Conservation (phyloP, 2,888 invertebrate species). For the Plagodis dolabraria region DNA sequence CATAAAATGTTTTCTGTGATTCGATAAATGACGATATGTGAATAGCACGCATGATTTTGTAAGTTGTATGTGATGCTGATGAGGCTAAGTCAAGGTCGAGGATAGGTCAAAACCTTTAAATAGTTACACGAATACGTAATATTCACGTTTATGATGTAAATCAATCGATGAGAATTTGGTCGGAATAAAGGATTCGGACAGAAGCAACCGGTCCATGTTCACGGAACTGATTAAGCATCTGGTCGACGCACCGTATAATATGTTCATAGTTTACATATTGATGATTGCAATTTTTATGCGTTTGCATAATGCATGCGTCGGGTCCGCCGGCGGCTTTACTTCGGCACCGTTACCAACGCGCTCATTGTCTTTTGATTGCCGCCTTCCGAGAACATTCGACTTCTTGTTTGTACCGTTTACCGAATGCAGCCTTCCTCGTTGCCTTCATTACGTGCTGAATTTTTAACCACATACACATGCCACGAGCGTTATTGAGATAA, state of each 20-base stretch:
- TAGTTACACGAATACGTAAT: slow-evolving; percentile 29
- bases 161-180: slow-evolving; percentile 11
- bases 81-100: slow-evolving; percentile 32
- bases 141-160: slow-evolving; percentile 10
- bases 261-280: slow-evolving; percentile 54
- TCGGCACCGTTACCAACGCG: slow-evolving; percentile 66
- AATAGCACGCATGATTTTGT: slow-evolving; percentile 33
- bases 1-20: slow-evolving; percentile 18
- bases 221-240: slow-evolving; percentile 29
- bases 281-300: slow-evolving; percentile 63
- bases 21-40: slow-evolving; percentile 26
- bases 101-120: slow-evolving; percentile 29
- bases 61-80: slow-evolving; percentile 23
- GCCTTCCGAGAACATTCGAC: slow-evolving; percentile 74
- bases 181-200: slow-evolving; percentile 20
- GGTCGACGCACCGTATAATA: slow-evolving; percentile 29
- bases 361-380: slow-evolving; percentile 79
- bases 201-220: slow-evolving; percentile 21
- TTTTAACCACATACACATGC: slow-evolving; percentile 44
- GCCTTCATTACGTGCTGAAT: slow-evolving; percentile 72
- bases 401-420: slow-evolving; percentile 79
- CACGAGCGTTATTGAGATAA: slow-evolving; percentile 18
- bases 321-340: slow-evolving; percentile 51
- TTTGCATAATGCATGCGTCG: slow-evolving; percentile 64
- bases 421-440: slow-evolving; percentile 70